Conservation (phyloP, 2,113 vertebrate genomes). For the Actenoides lindsayi region DNA sequence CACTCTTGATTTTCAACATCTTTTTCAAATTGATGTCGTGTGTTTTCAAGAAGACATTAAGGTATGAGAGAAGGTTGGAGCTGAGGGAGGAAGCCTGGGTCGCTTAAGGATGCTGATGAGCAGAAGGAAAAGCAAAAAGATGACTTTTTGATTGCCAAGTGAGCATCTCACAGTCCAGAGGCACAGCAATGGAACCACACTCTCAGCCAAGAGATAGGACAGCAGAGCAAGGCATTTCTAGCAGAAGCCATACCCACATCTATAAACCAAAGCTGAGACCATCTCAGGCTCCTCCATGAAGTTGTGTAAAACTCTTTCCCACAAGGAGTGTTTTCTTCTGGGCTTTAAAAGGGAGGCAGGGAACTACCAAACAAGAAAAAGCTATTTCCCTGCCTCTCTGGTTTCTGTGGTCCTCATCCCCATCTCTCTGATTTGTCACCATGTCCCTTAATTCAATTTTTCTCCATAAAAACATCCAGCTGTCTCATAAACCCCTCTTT, state of each 20-base stretch:
- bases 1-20: neutral
- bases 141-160: neutral
- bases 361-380: neutral
- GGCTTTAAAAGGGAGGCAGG: neutral
- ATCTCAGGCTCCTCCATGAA: neutral
- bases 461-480: neutral
- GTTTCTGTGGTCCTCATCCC: neutral
- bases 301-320: neutral
- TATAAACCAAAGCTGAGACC: rapidly evolving
- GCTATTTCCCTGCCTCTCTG: neutral
- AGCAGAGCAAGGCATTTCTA: neutral
- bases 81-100: neutral
- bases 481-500: neutral
- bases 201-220: neutral
- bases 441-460: neutral
- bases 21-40: neutral
- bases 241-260: neutral
- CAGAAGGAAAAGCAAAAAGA: neutral
- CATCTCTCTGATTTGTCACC: neutral
- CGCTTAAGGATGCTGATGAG: neutral
- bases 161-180: neutral
- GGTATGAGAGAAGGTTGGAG: neutral
- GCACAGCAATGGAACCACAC: neutral
- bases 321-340: neutral
- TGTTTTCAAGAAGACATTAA: neutral